phyloP scores from a whole-genome alignment of 2,113 vertebrate species.

The Rutilus rutilus region DNA sequence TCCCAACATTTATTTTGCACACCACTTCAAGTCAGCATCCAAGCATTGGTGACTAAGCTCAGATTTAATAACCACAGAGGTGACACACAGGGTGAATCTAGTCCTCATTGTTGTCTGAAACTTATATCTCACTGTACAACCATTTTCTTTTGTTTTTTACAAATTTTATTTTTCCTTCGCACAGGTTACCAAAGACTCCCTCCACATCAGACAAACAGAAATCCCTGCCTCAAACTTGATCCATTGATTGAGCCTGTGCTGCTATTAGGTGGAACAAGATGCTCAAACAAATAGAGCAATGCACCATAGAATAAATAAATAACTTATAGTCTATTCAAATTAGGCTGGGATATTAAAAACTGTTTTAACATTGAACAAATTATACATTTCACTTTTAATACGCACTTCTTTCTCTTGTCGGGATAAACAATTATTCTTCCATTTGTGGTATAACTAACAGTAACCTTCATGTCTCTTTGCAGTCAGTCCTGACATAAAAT shows the following conservation, averaged over 20 bases:
- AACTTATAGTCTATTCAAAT: too few relatives aligned
- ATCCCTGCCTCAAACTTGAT: neutral
- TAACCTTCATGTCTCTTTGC: too few relatives aligned
- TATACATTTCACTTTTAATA: too few relatives aligned
- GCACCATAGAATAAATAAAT: too few relatives aligned
- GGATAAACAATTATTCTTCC: too few relatives aligned
- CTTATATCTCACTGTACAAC: neutral
- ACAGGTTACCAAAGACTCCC: neutral
- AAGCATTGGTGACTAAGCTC: slow-evolving; percentile 56
- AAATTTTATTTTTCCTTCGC: too few relatives aligned
- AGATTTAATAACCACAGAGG: slow-evolving; percentile 52
- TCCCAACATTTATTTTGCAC: slow-evolving; percentile 61
- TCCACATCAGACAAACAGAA: neutral
- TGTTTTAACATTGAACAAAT: too few relatives aligned
- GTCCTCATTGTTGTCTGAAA: slow-evolving; percentile 65
- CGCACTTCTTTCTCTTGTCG: too few relatives aligned
- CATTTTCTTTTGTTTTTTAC: too few relatives aligned
- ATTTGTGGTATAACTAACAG: too few relatives aligned
- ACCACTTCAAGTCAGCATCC: slow-evolving; percentile 48
- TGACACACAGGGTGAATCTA: slow-evolving; percentile 53
- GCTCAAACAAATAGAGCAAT: neutral
- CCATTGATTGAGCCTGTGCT: neutral
- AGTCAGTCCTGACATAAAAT: too few relatives aligned
- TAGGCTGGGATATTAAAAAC: too few relatives aligned
- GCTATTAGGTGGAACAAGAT: neutral